These are phyloP conservation scores for Pecten maximus DNA, from an alignment of 2,888 invertebrate genomes.

Conservation along the genomic window DNA sequence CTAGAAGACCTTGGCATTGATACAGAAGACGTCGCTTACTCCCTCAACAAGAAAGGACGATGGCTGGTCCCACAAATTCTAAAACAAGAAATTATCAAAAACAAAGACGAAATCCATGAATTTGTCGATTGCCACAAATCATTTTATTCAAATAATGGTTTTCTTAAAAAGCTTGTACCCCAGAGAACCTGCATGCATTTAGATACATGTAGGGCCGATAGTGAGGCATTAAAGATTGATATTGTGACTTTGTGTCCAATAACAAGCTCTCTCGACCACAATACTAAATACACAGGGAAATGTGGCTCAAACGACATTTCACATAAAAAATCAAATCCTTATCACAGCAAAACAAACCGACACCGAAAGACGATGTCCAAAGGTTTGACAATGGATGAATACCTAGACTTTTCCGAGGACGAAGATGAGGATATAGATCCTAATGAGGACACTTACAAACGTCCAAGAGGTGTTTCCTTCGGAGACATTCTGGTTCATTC, in stretches of 20 bases:
- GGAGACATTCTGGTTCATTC: slow-evolving; percentile 49
- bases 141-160: slow-evolving; percentile 50
- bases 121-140: slow-evolving; percentile 63
- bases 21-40: slow-evolving; percentile 62
- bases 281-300: slow-evolving; percentile 58
- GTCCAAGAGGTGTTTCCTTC: slow-evolving; percentile 16
- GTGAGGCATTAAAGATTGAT: slow-evolving; percentile 55
- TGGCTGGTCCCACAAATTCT: slow-evolving; percentile 69
- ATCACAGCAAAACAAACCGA: background rate
- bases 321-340: background rate
- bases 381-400: background rate
- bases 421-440: background rate
- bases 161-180: slow-evolving; percentile 45
- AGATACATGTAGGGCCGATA: no score
- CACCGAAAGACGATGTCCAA: background rate
- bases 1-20: slow-evolving; percentile 45
- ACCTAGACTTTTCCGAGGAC: background rate
- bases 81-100: slow-evolving; percentile 57
- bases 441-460: background rate
- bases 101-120: slow-evolving; percentile 54
- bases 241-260: slow-evolving; percentile 61
- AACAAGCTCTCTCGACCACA: slow-evolving; percentile 63
- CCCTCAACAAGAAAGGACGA: slow-evolving; percentile 72
- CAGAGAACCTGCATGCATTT: slow-evolving; percentile 57
- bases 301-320: background rate